Conservation (phyloP, 2,888 invertebrate species). For the Xestia sexstrigata region DNA sequence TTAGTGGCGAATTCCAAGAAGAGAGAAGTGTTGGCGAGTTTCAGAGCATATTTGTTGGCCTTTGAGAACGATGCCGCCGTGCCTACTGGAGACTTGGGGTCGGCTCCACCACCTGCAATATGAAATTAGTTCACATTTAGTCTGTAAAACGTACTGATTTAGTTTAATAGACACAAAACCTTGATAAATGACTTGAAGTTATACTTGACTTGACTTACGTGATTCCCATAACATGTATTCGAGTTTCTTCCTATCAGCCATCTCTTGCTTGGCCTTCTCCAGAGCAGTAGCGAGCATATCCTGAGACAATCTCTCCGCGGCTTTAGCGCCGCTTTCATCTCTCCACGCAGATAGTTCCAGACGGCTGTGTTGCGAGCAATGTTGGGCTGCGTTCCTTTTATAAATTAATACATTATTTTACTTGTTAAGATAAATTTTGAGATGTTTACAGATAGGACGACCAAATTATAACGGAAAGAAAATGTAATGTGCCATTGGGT, state of each 20-base stretch:
- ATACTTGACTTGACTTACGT: conserved; percentile 86
- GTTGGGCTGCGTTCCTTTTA: conserved; percentile 92
- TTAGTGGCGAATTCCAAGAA: conserved; percentile 96
- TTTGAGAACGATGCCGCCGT: conserved; percentile 97
- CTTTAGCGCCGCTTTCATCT: conserved; percentile 90
- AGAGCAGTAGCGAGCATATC: conserved; percentile 94
- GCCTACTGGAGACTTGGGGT: conserved; percentile 96
- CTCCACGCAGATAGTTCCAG: conserved; percentile 94
- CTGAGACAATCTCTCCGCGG: conserved; percentile 92
- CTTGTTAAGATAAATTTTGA: neutral
- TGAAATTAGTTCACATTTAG: neutral
- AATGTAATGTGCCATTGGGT: too few species aligned
- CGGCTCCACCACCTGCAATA: conserved; percentile 93
- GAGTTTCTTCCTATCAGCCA: conserved; percentile 93
- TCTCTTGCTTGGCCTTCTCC: conserved; percentile 94
- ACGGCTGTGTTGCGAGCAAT: conserved; percentile 93
- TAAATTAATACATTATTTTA: neutral
- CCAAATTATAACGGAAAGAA: too few species aligned
- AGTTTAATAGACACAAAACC: neutral
- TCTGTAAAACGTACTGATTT: neutral
- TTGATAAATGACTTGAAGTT: neutral
- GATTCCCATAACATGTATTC: conserved; percentile 95
- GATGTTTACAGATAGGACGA: neutral
- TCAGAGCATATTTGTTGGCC: conserved; percentile 95
- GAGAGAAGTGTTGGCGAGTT: conserved; percentile 96